phyloP scores from a whole-genome alignment of 30 jellyfish, hydroid and myxozoan genomes.

The Nemopilema nomurai region DNA sequence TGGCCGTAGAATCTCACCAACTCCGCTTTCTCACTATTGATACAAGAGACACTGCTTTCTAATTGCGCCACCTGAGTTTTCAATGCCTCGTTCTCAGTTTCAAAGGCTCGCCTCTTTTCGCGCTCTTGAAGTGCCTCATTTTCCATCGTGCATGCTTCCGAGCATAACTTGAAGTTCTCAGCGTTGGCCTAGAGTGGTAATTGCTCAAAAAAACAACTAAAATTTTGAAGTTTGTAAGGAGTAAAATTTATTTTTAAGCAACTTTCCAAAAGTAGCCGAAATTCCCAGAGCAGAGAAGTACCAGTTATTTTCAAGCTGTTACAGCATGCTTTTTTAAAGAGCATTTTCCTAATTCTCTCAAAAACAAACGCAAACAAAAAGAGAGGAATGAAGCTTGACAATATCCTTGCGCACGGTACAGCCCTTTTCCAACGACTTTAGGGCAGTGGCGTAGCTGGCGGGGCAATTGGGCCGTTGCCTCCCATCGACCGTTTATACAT shows the following conservation, averaged over 20 bases:
- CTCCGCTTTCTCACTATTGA: background rate
- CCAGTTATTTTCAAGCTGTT: no score
- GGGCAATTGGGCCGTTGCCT: no score
- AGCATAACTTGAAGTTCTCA: slow-evolving; percentile 26
- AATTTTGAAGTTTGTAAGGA: background rate
- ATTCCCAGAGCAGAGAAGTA: no score
- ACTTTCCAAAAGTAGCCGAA: background rate
- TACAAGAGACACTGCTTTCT: background rate
- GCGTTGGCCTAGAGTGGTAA: slow-evolving; percentile 28
- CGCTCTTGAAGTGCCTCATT: background rate
- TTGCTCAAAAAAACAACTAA: background rate
- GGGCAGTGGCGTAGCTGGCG: no score
- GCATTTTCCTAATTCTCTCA: no score
- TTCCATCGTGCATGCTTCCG: slow-evolving; percentile 34
- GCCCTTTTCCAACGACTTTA: no score
- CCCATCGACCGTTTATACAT: no score
- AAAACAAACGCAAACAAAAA: no score
- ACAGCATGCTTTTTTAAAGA: no score
- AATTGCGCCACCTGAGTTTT: background rate
- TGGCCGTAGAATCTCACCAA: background rate
- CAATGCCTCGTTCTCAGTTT: background rate
- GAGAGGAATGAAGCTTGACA: no score
- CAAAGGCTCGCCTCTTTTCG: background rate
- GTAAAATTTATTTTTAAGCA: background rate
- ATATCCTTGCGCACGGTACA: no score